Base-by-base conservation (phyloP, 2,113 vertebrate species). In the Climacteris rufus region DNA sequence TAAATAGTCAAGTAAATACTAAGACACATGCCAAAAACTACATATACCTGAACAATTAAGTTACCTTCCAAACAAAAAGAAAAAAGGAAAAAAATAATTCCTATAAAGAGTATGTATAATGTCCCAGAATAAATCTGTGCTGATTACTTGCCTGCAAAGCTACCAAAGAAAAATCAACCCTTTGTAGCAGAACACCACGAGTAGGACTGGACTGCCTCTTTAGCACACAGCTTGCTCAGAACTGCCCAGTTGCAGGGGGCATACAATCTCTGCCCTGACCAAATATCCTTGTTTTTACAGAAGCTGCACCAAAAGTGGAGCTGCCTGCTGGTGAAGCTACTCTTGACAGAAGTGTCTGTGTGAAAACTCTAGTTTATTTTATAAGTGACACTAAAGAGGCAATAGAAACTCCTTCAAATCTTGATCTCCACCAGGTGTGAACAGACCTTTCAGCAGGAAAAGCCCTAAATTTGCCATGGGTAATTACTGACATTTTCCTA, bases 1-100 rank as follows among this genome's bases (percentile, higher is more conserved):
- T 50, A 69, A 56, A 86, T 52, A 87, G n/a, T 87, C 33, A 71
- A 71, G 52, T 18, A 86, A 94, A 76, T 78, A 50, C 7, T 40
- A 59, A 85, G 30, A 49, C 59, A 74, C 10, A 61, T 39, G 16
- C 16, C n/a, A 82, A 53, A 11, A 31, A 42, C 5, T 61, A 82
- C 5, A 61, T 4, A 52, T 28, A 52, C 2, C 9, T 8, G 6
- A 65, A 54, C 18, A 84, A 66, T 14, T 35, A 59, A 57, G 10
- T 37, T 78, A 50, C 15, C 31, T 45, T 60, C 4, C 22, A 66
- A 53, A 39, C 9, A 49, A 63, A 57, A 22, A 7, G 54, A 20
- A 4, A 2, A 30, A 52, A 61, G 11, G 7, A 3, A 59, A 8
- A 14, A 25, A 44, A 50, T 42, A 31, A 11, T 0, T 5, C 13